Base-by-base conservation (phyloP, 2,113 vertebrate species). In the Heterochromis multidens region DNA sequence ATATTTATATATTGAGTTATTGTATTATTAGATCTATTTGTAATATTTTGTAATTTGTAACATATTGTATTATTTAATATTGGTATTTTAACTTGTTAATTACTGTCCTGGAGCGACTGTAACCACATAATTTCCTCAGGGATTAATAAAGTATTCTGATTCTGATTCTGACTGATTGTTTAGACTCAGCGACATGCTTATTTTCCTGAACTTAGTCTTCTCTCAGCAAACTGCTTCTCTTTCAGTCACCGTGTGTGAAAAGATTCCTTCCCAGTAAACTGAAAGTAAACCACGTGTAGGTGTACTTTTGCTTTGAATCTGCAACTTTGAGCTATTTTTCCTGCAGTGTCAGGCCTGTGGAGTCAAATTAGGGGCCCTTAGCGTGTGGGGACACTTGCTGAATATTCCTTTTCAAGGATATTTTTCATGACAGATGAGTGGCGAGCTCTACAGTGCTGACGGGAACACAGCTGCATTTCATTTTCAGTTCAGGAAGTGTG, bases 381-480 rank as follows among this genome's bases (percentile, higher is more conserved):
- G 86, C 27, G 43, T 5, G 59, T 8, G 40, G 74, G 77, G 81
- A 89, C 88, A 90, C 77, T 83, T 58, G 58, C 62, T 70, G 77
- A 84, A 88, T 92, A 92, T 86, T 88, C 80, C 74, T 93, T 76
- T 83, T 67, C 6, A 10, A 67, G 43, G 77, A 84, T 85, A 67
- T 89, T 85, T 90, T 89, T 89, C 67, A 83, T 87, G 91, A 92
- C 89, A 88, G 91, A 92, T 86, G 89, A 92, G 84, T 78, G 90
- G 85, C 43, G 56, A 88, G 81, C 88, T 91, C 87, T 56, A 56
- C 76, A 83, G 79, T 6, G 63, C 90, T 93, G 90, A 91, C 89
- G 80, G 91, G 85, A 93, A 92, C 85, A 95, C 94, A 94, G 94
- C 95, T 96, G 94, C 8, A 25, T 89, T 95, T 95, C 70, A 94